phyloP scores from a whole-genome alignment of 2,888 invertebrate genomes.

The Tenthredo amoena region DNA sequence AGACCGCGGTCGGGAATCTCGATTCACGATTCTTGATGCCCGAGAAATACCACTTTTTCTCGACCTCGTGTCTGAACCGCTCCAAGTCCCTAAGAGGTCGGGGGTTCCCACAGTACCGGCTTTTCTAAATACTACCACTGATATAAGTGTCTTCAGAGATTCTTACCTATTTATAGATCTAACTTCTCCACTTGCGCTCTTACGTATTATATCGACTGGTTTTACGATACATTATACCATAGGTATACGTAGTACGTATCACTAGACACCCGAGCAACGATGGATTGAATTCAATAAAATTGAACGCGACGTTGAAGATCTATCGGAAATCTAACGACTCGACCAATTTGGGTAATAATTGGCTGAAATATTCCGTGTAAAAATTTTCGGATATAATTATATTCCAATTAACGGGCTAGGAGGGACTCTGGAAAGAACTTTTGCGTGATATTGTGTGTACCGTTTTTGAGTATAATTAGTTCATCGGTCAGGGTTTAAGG shows the following conservation, averaged over 20 bases:
- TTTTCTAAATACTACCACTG: background rate
- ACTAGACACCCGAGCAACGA: too few relatives aligned
- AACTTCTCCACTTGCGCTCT: background rate
- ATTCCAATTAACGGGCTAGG: too few relatives aligned
- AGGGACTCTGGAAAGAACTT: too few relatives aligned
- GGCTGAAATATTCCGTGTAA: background rate
- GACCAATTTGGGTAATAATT: background rate
- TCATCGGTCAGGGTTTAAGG: background rate
- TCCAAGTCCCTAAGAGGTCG: constrained; percentile 45
- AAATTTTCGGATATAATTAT: background rate
- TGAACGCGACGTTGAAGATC: too few relatives aligned
- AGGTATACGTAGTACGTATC: too few relatives aligned
- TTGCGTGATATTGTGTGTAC: too few relatives aligned
- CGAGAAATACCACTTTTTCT: constrained; percentile 48
- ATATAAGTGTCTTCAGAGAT: too few relatives aligned
- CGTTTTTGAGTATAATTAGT: background rate
- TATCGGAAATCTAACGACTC: too few relatives aligned
- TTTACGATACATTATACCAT: background rate
- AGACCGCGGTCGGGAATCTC: background rate
- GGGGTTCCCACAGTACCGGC: constrained; percentile 51
- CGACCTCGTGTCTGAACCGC: constrained; percentile 37
- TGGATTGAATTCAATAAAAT: too few relatives aligned
- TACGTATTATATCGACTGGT: background rate
- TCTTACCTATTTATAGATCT: constrained; percentile 11
- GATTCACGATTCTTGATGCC: constrained; percentile 13